Percentiles rank a stretch among this genome's conserved stretches.
Conservation (phyloP, 2,113 vertebrate species). For the Hucho hucho region DNA sequence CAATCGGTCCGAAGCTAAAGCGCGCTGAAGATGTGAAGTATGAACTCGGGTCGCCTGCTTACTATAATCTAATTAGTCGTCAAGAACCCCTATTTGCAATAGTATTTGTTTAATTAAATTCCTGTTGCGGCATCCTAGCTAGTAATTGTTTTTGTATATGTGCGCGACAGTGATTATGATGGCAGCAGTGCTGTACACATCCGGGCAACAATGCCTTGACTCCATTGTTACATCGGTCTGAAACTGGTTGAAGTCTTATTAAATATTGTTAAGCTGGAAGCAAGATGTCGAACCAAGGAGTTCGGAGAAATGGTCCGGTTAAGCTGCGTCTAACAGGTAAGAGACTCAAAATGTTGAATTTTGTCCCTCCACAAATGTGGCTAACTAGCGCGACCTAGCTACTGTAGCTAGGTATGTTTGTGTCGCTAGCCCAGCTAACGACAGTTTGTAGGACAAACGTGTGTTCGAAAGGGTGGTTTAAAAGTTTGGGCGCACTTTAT, state of each 20-base stretch:
- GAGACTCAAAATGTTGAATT: slow-evolving; percentile 31
- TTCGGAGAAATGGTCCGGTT: slow-evolving; percentile 92
- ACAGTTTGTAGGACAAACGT: neutral
- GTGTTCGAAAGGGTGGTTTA: neutral
- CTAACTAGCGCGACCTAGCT: slow-evolving; percentile 5
- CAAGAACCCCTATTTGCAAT: neutral
- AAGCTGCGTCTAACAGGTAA: slow-evolving; percentile 96
- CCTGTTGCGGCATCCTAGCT: slow-evolving; percentile 10
- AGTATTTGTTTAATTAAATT: slow-evolving; percentile 11
- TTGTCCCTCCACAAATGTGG: slow-evolving; percentile 13
- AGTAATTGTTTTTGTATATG: slow-evolving; percentile 13
- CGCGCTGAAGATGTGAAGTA: slow-evolving; percentile 47
- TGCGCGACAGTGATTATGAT: slow-evolving; percentile 46
- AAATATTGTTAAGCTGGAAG: slow-evolving; percentile 48
- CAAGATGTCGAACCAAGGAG: slow-evolving; percentile 91
- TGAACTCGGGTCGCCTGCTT: slow-evolving; percentile 3
- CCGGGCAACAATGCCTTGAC: slow-evolving; percentile 84
- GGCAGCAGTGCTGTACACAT: slow-evolving; percentile 82
- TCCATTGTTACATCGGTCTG: slow-evolving; percentile 65
- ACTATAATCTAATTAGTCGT: neutral
- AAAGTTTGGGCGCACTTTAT: neutral
- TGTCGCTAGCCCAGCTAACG: too few species aligned
- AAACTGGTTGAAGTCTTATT: slow-evolving; percentile 59
- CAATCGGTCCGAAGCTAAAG: slow-evolving; percentile 17
- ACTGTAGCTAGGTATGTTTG: neutral